Percentiles rank a stretch among this genome's conserved stretches.
Conservation (phyloP, 1,140 invertebrate species). For the Zaprionus ornatus region DNA sequence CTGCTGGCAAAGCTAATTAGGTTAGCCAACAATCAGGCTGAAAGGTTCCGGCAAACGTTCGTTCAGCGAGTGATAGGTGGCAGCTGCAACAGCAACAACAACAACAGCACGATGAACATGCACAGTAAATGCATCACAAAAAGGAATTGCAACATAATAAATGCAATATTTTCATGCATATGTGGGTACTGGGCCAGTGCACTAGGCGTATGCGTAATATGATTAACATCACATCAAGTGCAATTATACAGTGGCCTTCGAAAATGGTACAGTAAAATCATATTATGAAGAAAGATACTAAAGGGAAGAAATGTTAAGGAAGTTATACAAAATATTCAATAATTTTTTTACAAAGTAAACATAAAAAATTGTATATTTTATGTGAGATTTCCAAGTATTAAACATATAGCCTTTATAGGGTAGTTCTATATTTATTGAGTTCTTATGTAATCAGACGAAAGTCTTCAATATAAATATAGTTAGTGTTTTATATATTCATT, state of each 20-base stretch:
- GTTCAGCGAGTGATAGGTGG: not conserved
- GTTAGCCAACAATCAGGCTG: conserved; percentile 68
- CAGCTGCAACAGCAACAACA: conserved; percentile 11
- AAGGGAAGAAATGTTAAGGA: not conserved
- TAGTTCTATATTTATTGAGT: no score
- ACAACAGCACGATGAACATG: not conserved
- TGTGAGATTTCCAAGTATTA: no score
- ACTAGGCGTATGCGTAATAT: conserved; percentile 75
- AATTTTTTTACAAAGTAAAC: not conserved
- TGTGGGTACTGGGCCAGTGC: conserved; percentile 30
- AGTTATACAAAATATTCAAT: not conserved
- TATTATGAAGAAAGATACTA: not conserved
- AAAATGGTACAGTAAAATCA: not conserved
- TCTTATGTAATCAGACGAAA: no score
- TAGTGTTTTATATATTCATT: not conserved
- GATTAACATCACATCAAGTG: conserved; percentile 73
- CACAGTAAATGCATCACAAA: not conserved
- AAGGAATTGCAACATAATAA: conserved; percentile 26
- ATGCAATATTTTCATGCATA: conserved; percentile 54
- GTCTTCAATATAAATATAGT: no score
- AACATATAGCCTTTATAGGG: no score
- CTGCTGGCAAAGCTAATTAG: conserved; percentile 58
- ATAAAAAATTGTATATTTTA: no score
- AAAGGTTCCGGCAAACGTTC: conserved; percentile 11
- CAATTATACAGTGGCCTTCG: conserved; percentile 55